Conservation (phyloP, 2,888 invertebrate genomes). For the Aethes cnicana region DNA sequence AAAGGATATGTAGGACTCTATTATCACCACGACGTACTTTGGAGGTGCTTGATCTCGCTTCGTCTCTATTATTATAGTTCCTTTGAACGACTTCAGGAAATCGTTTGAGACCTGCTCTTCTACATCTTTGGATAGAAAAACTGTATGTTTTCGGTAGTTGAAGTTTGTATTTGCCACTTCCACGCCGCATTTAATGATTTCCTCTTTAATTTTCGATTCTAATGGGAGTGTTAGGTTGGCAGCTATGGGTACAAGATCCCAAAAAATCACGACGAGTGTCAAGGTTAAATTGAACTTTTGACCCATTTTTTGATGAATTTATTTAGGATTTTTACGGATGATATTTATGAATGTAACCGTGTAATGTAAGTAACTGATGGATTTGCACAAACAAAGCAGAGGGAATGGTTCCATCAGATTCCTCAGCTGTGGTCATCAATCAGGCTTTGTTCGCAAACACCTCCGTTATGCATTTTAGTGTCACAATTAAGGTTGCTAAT, state of each 20-base stretch:
- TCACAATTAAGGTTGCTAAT: constrained; percentile 18
- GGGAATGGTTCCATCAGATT: constrained; percentile 9
- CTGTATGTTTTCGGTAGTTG: constrained; percentile 47
- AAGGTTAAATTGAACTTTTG: too few species aligned
- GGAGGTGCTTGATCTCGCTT: constrained; percentile 45
- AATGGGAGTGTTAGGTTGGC: constrained; percentile 32
- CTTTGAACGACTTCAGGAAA: constrained; percentile 53
- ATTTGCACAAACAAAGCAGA: background rate
- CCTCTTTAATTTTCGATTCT: constrained; percentile 34
- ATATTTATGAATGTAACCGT: too few species aligned
- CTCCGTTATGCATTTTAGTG: constrained; percentile 22
- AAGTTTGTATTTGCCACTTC: constrained; percentile 58
- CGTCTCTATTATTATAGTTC: constrained; percentile 52
- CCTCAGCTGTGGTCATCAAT: constrained; percentile 42
- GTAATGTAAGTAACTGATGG: background rate
- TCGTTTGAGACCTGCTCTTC: constrained; percentile 44
- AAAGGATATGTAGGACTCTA: constrained; percentile 53
- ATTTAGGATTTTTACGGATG: too few species aligned
- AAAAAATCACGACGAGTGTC: too few species aligned
- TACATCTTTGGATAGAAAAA: constrained; percentile 51
- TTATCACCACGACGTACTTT: constrained; percentile 57
- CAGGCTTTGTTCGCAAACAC: constrained; percentile 48
- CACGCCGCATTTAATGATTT: constrained; percentile 45
- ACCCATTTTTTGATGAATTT: too few species aligned
- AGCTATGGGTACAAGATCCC: background rate